Percentiles rank a stretch among this genome's conserved stretches.
Evolutionary conservation across 2,113 vertebrate genomes (phyloP).

Genomic region (Eupsittula cactorum): DNA sequence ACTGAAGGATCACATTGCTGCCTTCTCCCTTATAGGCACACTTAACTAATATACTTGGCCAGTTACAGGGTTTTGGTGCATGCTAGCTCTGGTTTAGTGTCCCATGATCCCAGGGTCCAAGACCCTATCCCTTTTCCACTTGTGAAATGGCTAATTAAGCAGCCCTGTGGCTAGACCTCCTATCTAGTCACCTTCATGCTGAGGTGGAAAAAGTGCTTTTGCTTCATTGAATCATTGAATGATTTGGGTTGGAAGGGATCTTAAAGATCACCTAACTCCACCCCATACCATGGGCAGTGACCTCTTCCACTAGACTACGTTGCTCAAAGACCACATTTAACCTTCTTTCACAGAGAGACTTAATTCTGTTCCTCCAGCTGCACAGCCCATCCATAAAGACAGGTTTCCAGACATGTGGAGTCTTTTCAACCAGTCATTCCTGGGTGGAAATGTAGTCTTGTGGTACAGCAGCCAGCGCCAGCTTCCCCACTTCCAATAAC

Average conservation of each 20-base stretch:
- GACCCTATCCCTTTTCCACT: neutral
- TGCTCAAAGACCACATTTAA: fast-evolving
- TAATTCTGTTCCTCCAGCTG: neutral
- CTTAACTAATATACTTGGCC: too few relatives aligned
- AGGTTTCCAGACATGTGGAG: neutral
- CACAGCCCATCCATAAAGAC: fast-evolving
- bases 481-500: neutral
- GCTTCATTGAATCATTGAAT: neutral
- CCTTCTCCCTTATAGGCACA: fast-evolving
- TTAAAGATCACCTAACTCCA: neutral
- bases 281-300: fast-evolving
- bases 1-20: neutral
- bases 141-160: neutral
- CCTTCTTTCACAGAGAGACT: too few relatives aligned
- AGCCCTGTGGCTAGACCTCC: neutral
- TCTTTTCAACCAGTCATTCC: neutral
- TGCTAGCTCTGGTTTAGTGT: neutral
- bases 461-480: neutral
- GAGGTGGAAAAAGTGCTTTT: neutral
- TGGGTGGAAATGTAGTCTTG: neutral
- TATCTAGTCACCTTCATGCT: neutral
- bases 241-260: neutral
- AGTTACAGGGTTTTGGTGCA: neutral
- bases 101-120: neutral
- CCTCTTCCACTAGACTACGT: neutral